These are phyloP conservation scores for Eupeodes corollae DNA, from an alignment of 1,140 invertebrate genomes.

Conservation along the genomic window DNA sequence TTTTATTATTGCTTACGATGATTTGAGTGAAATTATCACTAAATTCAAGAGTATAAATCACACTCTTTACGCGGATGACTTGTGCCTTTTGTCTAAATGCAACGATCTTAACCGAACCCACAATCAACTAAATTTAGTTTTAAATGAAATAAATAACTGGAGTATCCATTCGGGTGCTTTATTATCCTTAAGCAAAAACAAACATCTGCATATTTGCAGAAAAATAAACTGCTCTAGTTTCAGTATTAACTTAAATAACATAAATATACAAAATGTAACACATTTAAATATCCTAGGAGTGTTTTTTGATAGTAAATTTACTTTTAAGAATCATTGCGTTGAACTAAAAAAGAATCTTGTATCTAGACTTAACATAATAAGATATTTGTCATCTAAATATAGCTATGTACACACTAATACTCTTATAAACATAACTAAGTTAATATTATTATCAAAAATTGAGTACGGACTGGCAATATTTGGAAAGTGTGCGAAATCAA, in stretches of 20 bases:
- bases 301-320: slow-evolving; percentile 1
- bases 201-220: slow-evolving; percentile 3
- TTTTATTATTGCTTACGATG: no score
- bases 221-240: neutral
- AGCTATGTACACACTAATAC: neutral
- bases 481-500: no score
- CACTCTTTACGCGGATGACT: no score
- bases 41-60: no score
- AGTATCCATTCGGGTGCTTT: neutral
- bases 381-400: slow-evolving; percentile 2
- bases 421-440: slow-evolving; percentile 1
- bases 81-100: no score
- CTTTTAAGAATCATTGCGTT: neutral
- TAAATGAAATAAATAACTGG: slow-evolving; percentile 1
- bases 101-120: no score
- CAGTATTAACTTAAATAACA: neutral
- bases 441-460: neutral
- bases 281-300: slow-evolving; percentile 1
- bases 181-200: slow-evolving; percentile 1
- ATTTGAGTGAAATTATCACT: no score
- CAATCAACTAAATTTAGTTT: no score
- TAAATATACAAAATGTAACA: neutral
- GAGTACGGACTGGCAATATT: no score
- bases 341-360: neutral
- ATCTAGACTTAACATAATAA: slow-evolving; percentile 2